A percentile compares a stretch with the other conserved stretches of the same genome.
These are phyloP conservation scores for Nansenia antarctica DNA, from an alignment of 2,113 vertebrate genomes.

Conservation along the genomic window DNA sequence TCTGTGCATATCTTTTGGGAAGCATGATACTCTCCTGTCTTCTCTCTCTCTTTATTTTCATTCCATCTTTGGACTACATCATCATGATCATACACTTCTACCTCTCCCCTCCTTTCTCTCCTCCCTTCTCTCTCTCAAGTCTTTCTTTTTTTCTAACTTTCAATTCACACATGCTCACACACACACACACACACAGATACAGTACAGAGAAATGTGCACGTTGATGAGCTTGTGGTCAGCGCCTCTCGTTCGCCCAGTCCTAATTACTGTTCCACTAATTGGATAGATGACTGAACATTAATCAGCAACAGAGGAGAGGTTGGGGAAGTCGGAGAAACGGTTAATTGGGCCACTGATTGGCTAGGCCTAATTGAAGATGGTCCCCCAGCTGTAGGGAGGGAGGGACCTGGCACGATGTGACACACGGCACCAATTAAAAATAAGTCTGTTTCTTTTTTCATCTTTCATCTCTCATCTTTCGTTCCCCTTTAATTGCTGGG, in stretches of 20 bases:
- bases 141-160: background rate
- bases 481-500: constrained; percentile 46
- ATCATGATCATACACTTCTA: background rate
- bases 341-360: constrained; percentile 60
- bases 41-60: background rate
- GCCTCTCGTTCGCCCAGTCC: constrained; percentile 41
- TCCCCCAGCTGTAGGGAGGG: background rate
- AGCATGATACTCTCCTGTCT: background rate
- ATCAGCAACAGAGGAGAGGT: constrained; percentile 41
- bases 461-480: no score
- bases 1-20: background rate
- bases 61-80: background rate
- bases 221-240: background rate
- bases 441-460: background rate
- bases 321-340: constrained; percentile 35
- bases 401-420: constrained; percentile 10
- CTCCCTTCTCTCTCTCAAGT: background rate
- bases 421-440: constrained; percentile 48
- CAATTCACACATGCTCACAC: background rate
- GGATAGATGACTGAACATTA: constrained; percentile 49
- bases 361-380: constrained; percentile 50
- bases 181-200: background rate
- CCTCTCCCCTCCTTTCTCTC: background rate
- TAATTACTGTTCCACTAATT: constrained; percentile 60
- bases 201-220: background rate